These are phyloP conservation scores for Hypotaenidia okinawae DNA, from an alignment of 2,797 vertebrate species.

Conservation along the genomic window DNA sequence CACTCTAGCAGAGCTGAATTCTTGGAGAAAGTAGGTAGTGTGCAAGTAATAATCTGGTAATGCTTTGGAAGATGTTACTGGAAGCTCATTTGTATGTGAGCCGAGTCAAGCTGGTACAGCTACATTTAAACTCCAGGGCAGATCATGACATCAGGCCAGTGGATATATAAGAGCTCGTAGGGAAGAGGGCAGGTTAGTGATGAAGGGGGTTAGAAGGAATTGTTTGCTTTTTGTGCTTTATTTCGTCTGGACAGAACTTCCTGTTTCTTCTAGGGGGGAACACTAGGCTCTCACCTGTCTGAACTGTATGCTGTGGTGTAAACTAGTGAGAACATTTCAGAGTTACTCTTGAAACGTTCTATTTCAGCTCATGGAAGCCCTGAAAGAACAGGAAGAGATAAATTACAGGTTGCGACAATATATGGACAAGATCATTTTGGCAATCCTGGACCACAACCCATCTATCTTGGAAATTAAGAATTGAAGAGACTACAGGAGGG, in stretches of 20 bases:
- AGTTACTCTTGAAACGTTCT: constrained; percentile 9
- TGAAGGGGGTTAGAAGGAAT: background rate
- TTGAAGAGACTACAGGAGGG: constrained; percentile 71
- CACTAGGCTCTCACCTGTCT: background rate
- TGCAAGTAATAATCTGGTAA: background rate
- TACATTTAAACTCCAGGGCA: background rate
- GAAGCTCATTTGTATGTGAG: background rate
- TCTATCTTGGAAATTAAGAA: constrained; percentile 98
- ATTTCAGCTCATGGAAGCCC: constrained; percentile 93
- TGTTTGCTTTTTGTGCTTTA: background rate
- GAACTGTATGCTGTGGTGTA: background rate
- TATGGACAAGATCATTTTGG: constrained; percentile 98
- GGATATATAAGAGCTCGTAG: background rate
- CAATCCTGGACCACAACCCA: constrained; percentile 96
- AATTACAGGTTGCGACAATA: constrained; percentile 94
- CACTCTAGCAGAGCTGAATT: background rate
- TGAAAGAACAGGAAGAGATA: constrained; percentile 98
- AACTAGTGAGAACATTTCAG: background rate
- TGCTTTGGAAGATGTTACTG: background rate
- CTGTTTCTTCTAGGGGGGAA: background rate
- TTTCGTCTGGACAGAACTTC: background rate
- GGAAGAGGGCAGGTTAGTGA: background rate
- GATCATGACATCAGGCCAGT: background rate
- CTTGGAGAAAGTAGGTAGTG: background rate
- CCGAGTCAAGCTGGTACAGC: background rate